These are phyloP conservation scores for Amaurobius ferox DNA, from an alignment of 2,888 invertebrate species.

Conservation along the genomic window DNA sequence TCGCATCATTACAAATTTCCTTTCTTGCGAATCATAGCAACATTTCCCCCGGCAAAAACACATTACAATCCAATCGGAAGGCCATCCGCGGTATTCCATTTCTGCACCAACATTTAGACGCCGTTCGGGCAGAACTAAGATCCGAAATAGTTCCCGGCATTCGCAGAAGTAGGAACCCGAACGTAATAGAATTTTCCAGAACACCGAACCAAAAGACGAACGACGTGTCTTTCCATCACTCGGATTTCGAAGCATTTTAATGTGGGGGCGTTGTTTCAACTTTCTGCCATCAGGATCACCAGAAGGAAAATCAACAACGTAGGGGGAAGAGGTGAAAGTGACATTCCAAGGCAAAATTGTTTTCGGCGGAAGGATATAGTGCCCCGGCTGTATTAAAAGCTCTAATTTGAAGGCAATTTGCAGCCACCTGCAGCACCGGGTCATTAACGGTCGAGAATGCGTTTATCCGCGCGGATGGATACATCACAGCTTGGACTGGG, in stretches of 20 bases:
- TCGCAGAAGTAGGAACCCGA: conserved; percentile 4
- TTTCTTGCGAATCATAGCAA: too few relatives aligned
- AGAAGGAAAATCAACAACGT: neutral
- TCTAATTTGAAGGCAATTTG: conserved; percentile 51
- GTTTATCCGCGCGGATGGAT: conserved; percentile 10
- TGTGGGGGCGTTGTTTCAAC: conserved; percentile 33
- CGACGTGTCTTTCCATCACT: conserved; percentile 34
- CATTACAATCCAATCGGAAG: conserved; percentile 12
- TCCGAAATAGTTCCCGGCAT: conserved; percentile 6
- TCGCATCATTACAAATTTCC: too few relatives aligned
- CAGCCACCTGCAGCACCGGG: conserved; percentile 49
- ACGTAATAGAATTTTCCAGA: conserved; percentile 66
- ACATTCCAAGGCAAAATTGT: conserved; percentile 62
- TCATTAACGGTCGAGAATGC: conserved; percentile 66
- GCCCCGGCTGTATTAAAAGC: conserved; percentile 61
- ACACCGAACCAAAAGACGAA: conserved; percentile 61
- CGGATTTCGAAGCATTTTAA: conserved; percentile 65
- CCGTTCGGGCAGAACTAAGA: conserved; percentile 14
- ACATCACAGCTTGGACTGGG: conserved; percentile 12
- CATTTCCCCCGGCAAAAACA: conserved; percentile 1
- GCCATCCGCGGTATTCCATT: neutral
- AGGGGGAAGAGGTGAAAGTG: conserved; percentile 26
- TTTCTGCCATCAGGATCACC: conserved; percentile 25
- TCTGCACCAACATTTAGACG: neutral
- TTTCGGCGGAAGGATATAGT: conserved; percentile 32